These are phyloP conservation scores for Dipodomys merriami DNA, from an alignment of 2,113 vertebrate species.

Conservation along the genomic window DNA sequence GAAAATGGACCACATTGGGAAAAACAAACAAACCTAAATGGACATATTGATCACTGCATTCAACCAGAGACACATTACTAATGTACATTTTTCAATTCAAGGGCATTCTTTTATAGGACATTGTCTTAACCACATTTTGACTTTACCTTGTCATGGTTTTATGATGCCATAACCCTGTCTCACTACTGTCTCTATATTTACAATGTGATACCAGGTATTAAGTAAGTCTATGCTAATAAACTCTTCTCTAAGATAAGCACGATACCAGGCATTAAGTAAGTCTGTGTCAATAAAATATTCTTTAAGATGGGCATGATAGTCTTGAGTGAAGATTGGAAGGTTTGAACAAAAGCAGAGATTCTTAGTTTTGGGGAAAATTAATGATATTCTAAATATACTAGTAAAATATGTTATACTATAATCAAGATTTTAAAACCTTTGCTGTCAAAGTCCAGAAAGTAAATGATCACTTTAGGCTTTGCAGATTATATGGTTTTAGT, in stretches of 20 bases:
- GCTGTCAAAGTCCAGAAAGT: background rate
- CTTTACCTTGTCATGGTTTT: background rate
- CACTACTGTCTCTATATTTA: slow-evolving; percentile 21
- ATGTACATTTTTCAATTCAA: slow-evolving; percentile 50
- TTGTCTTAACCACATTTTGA: slow-evolving; percentile 36
- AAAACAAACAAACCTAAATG: slow-evolving; percentile 60
- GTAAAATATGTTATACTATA: slow-evolving; percentile 22
- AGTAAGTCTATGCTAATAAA: slow-evolving; percentile 46
- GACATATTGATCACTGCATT: slow-evolving; percentile 37
- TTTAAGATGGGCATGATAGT: too few species aligned
- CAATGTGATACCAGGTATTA: slow-evolving; percentile 16
- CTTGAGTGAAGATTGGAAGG: too few species aligned
- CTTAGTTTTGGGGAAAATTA: slow-evolving; percentile 4
- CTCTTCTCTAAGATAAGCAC: background rate
- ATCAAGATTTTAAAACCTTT: background rate
- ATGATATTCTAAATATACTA: background rate
- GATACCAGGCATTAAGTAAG: background rate
- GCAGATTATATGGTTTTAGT: background rate
- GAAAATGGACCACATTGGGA: slow-evolving; percentile 66
- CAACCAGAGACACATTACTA: slow-evolving; percentile 60
- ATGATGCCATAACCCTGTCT: background rate
- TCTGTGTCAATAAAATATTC: too few species aligned
- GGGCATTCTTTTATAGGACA: slow-evolving; percentile 58
- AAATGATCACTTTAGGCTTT: background rate
- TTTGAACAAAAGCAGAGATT: background rate